These are phyloP conservation scores for Calyptommatus sinebrachiatus DNA, from an alignment of 2,113 vertebrate genomes.

Conservation along the genomic window DNA sequence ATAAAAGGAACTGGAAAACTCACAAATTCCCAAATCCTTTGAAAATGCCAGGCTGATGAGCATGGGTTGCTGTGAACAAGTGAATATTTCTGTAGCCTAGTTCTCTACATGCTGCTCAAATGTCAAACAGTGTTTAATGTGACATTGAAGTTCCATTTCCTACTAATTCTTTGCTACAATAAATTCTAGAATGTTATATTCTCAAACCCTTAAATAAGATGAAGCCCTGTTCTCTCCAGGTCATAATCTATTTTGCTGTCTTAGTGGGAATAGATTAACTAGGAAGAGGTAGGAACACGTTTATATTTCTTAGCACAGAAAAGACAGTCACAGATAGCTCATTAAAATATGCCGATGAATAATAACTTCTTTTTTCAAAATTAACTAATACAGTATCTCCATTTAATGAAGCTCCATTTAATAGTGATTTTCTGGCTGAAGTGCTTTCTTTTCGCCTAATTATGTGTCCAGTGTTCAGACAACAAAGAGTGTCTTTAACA, in stretches of 20 bases:
- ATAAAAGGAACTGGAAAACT: constrained; percentile 60
- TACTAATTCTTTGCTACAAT: constrained; percentile 40
- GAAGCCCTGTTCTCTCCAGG: constrained; percentile 45
- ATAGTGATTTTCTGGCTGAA: constrained; percentile 73
- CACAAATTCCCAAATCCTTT: constrained; percentile 60
- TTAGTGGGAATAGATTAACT: constrained; percentile 62
- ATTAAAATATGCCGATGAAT: constrained; percentile 74
- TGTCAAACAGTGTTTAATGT: constrained; percentile 58
- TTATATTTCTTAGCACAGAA: constrained; percentile 68
- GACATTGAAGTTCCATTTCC: constrained; percentile 51
- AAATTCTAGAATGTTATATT: constrained; percentile 46
- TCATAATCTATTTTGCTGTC: constrained; percentile 69
- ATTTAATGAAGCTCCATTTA: constrained; percentile 73
- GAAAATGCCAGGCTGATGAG: constrained; percentile 53
- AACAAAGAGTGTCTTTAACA: constrained; percentile 79
- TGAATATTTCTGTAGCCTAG: constrained; percentile 48
- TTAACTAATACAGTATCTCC: constrained; percentile 70
- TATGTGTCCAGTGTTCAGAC: constrained; percentile 75
- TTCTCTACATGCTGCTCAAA: constrained; percentile 42
- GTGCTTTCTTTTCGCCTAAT: constrained; percentile 74
- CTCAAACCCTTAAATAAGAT: constrained; percentile 35
- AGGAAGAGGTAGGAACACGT: constrained; percentile 47
- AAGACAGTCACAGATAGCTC: constrained; percentile 59
- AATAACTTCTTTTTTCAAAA: constrained; percentile 72
- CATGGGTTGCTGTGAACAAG: constrained; percentile 38